Base-by-base conservation (phyloP, 23 tunicate species). In the Styela plicata region DNA sequence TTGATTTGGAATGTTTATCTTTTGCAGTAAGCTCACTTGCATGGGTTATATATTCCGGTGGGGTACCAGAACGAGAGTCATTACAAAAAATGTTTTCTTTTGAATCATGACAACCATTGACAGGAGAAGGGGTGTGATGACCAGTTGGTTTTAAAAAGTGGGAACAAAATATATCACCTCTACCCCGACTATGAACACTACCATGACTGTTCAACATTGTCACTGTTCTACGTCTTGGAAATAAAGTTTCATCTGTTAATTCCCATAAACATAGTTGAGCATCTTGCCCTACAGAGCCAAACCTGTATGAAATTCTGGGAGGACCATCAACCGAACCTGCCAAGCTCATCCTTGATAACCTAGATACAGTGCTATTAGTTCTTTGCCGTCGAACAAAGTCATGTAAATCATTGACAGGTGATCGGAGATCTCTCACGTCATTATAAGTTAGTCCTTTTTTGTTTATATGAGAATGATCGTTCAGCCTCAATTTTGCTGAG, bases 231-330 rank as follows among this genome's bases (percentile, higher is more conserved):
- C 87, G 83, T 83, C 69, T 83, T 0, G 87, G 87, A 57, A 83
- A 83, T 64, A 83, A 31, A 63, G 74, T 79, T 76, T 87, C 96
- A 37, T 85, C 88, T 28, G 97, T 95, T 7, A 96, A 35, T 53
- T 96, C 99, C 99, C 99, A 96, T 33, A 96, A 63, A 62, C 99
- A 96, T 52, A 96, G 36, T 44, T 84, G 96, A 0, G 94, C 83
- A 78, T 96, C 99, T 70, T 96, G 99, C 64, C 99, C 99, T 27
- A 91, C 97, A 2, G 99, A 96, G 1, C 99, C 98, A 28, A 93
- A 88, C 64, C 98, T 74, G 63, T 93, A 93, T 29, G 83, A 93
- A n/a, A 88, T 26, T 57, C 65, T 76, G 24, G 98, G 34, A 21
- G 93, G 92, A 7, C 79, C 74, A 36, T 75, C 69, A 18, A 73